A percentile compares a stretch with the other conserved stretches of the same genome.
phyloP scores from a whole-genome alignment of 92 coral and sea anemone genomes.

The Umimayanthus chanpuru region DNA sequence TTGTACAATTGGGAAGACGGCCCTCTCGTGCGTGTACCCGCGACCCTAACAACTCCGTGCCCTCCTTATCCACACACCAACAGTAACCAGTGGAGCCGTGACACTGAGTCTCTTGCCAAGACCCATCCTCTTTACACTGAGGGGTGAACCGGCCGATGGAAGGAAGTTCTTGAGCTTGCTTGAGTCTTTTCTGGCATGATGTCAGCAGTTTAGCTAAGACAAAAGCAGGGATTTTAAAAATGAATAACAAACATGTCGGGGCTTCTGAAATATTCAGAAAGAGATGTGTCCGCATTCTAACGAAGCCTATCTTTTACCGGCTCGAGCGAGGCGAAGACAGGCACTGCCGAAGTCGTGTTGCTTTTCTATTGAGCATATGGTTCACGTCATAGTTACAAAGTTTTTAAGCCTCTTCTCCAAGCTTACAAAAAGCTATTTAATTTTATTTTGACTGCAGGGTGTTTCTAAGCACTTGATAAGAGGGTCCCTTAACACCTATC shows the following conservation, averaged over 20 bases:
- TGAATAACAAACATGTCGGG: neutral
- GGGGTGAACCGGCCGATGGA: neutral
- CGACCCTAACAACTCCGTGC: neutral
- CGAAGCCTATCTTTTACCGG: neutral
- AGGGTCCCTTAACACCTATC: no score
- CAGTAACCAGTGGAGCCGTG: no score
- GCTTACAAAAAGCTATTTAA: no score
- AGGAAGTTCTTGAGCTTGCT: neutral
- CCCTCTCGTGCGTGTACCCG: neutral
- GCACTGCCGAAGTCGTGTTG: no score
- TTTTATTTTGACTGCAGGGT: no score
- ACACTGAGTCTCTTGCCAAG: neutral
- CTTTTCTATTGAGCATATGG: no score
- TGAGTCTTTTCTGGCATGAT: neutral
- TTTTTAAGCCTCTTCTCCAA: neutral
- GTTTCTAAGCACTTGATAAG: no score
- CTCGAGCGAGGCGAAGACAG: no score
- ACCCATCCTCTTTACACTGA: neutral
- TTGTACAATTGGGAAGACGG: constrained; percentile 5
- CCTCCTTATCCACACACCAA: neutral
- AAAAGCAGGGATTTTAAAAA: neutral
- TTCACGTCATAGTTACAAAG: neutral
- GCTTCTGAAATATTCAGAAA: no score
- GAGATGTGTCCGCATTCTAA: neutral
- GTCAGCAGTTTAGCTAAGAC: neutral